These are phyloP conservation scores for Stenodema calcarata DNA, from an alignment of 2,888 invertebrate species.

Conservation along the genomic window DNA sequence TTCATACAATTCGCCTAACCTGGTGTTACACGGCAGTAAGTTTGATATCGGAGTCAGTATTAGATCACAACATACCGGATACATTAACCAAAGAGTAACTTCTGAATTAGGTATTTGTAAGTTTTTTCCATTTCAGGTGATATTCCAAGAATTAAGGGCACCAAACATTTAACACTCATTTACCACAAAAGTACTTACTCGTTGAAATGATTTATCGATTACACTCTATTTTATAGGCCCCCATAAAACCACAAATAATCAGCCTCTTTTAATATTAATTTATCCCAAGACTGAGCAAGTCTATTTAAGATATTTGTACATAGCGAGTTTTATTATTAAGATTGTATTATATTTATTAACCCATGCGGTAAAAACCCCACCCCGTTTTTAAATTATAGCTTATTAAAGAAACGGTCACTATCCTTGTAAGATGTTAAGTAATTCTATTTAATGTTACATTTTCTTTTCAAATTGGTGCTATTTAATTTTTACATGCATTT, in stretches of 20 bases:
- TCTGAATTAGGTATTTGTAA: neutral
- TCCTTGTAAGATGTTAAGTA: neutral
- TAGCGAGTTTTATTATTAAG: slow-evolving; percentile 23
- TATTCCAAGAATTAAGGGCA: slow-evolving; percentile 6
- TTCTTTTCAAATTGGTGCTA: slow-evolving; percentile 38
- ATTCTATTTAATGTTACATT: neutral
- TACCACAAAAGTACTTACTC: neutral
- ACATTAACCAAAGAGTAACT: neutral
- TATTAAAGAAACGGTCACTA: neutral
- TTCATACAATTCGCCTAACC: neutral
- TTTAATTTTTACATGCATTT: slow-evolving; percentile 40
- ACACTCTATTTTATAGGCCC: neutral
- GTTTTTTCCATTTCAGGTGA: neutral
- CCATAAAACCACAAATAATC: neutral
- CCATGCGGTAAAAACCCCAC: neutral
- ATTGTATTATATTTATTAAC: slow-evolving; percentile 28
- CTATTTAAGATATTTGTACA: slow-evolving; percentile 35
- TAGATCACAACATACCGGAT: neutral
- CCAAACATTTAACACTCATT: neutral
- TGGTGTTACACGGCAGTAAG: neutral
- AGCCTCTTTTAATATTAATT: neutral
- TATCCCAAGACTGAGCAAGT: slow-evolving; percentile 36
- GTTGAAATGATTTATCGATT: neutral
- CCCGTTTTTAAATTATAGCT: neutral
- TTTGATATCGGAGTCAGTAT: neutral